These are phyloP conservation scores for Haplotaxodon microlepis DNA, from an alignment of 2,113 vertebrate genomes.

Conservation along the genomic window DNA sequence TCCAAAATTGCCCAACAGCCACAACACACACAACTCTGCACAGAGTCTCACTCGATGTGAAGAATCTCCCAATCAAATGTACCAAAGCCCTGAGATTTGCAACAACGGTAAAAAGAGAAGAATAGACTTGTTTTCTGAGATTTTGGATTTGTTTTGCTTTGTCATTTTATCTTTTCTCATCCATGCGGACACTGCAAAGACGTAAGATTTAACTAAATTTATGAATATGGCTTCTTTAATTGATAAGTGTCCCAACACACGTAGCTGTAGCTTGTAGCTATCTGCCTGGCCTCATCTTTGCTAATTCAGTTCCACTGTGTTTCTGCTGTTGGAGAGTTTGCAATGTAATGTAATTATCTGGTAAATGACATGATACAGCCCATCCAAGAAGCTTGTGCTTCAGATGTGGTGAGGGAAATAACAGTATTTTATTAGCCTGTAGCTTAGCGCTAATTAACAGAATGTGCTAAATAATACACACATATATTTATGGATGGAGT, in stretches of 20 bases:
- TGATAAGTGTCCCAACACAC: not conserved
- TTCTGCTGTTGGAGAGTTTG: not conserved
- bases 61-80: not conserved
- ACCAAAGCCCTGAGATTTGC: not conserved
- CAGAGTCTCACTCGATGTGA: not conserved
- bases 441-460: not conserved
- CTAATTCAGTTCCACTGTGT: not conserved
- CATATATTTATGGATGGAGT: not conserved
- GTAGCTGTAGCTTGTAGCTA: not conserved
- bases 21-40: not conserved
- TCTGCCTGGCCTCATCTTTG: not conserved
- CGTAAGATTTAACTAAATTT: not conserved
- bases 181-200: accelerated
- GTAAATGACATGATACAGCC: not conserved
- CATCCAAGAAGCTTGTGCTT: not conserved
- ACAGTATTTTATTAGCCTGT: not conserved
- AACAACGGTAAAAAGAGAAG: not conserved
- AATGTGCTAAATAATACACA: not conserved
- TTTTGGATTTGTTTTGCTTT: not conserved
- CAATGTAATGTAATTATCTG: not conserved
- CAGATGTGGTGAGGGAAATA: not conserved
- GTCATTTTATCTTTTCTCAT: not conserved
- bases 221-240: not conserved
- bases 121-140: not conserved
- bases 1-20: not conserved